phyloP scores from a whole-genome alignment of 2,797 vertebrate genomes.

The Caiman crocodilus region DNA sequence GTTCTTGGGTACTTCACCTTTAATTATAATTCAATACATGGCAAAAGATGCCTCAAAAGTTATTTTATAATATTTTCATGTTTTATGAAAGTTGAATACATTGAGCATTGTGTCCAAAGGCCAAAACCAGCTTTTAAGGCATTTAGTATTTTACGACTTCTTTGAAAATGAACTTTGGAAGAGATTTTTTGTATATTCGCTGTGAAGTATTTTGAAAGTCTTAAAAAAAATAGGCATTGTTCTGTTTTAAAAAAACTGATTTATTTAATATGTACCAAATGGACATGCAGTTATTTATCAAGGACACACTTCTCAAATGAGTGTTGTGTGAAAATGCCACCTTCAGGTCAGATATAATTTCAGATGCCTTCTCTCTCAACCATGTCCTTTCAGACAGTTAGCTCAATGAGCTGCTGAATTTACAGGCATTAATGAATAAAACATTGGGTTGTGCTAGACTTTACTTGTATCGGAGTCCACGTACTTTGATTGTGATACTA shows the following conservation, averaged over 20 bases:
- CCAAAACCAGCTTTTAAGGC: background rate
- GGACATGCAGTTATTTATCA: slow-evolving; percentile 38
- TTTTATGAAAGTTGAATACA: slow-evolving; percentile 8
- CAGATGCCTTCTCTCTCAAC: slow-evolving; percentile 34
- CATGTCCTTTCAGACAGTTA: slow-evolving; percentile 65
- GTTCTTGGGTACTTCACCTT: background rate
- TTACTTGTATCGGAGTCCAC: slow-evolving; percentile 12
- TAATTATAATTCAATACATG: background rate
- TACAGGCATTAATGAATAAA: slow-evolving; percentile 60
- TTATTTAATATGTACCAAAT: background rate
- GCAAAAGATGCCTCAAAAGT: background rate
- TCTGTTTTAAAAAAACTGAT: background rate
- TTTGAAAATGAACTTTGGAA: background rate
- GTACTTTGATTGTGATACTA: slow-evolving; percentile 3
- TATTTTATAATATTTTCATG: background rate
- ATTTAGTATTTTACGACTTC: background rate
- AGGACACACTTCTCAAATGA: background rate
- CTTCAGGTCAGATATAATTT: slow-evolving; percentile 38
- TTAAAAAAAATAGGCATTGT: too few species aligned
- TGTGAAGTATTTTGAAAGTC: background rate
- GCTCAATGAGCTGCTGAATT: slow-evolving; percentile 41
- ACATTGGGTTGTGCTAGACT: slow-evolving; percentile 44
- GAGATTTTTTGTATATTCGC: background rate
- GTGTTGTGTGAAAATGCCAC: slow-evolving; percentile 24
- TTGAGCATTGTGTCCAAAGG: background rate